A percentile compares a stretch with the other conserved stretches of the same genome.
Evolutionary conservation across 2,888 invertebrate species (phyloP).

Genomic region (Dicyrtoma fusca): DNA sequence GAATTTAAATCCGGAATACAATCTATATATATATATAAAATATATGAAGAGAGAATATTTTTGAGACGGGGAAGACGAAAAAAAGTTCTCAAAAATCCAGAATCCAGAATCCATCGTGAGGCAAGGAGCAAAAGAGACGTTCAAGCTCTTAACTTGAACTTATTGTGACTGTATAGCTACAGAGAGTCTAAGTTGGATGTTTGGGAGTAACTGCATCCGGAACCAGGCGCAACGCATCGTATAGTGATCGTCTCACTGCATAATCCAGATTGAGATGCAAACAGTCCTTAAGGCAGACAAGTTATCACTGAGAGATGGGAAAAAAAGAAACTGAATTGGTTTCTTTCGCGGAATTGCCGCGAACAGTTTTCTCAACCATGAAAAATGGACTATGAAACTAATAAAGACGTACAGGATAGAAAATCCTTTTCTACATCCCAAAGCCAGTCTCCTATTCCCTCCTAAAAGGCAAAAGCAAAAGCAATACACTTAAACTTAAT

Average conservation of each 20-base stretch:
- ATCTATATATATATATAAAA: no score
- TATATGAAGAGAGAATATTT: no score
- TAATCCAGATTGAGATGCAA: constrained; percentile 22
- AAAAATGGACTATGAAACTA: constrained; percentile 29
- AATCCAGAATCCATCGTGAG: no score
- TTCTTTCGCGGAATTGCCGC: constrained; percentile 25
- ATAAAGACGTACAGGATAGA: constrained; percentile 22
- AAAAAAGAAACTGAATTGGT: constrained; percentile 24
- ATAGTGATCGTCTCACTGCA: background rate
- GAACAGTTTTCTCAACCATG: constrained; percentile 24
- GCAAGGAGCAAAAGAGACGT: no score
- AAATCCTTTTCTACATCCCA: constrained; percentile 19
- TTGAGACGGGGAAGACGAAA: background rate
- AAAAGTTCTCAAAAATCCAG: no score
- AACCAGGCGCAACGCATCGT: background rate
- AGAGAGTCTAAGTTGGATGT: no score
- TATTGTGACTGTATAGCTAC: no score
- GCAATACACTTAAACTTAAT: constrained; percentile 28
- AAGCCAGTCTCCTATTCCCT: background rate
- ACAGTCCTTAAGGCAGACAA: constrained; percentile 16
- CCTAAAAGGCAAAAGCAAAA: constrained; percentile 1
- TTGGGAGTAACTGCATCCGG: no score
- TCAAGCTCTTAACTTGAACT: no score
- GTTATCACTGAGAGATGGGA: constrained; percentile 14
- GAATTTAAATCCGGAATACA: no score